phyloP scores from a whole-genome alignment of 2,888 invertebrate genomes.

The Rosalia funebris region DNA sequence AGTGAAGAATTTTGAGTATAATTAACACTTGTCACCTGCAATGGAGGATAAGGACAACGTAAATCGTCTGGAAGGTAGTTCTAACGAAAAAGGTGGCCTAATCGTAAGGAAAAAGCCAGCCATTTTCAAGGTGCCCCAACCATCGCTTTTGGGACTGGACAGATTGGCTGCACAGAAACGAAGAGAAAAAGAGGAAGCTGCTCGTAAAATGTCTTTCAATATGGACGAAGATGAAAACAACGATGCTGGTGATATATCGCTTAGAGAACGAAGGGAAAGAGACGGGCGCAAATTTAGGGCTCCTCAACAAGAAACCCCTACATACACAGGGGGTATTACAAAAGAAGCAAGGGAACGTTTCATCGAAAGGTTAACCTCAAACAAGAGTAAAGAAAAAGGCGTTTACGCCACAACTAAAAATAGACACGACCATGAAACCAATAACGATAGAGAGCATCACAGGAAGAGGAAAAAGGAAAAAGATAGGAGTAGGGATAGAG shows the following conservation, averaged over 20 bases:
- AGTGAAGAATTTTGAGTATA: too few species aligned
- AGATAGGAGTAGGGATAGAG: constrained; percentile 57
- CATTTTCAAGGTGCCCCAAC: constrained; percentile 80
- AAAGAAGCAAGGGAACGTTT: constrained; percentile 79
- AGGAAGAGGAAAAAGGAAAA: constrained; percentile 55
- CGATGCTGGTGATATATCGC: constrained; percentile 55
- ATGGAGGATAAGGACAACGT: constrained; percentile 66
- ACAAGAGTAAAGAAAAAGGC: constrained; percentile 74
- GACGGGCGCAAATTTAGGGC: constrained; percentile 77
- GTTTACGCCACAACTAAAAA: constrained; percentile 77
- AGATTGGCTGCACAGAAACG: constrained; percentile 83
- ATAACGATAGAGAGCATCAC: constrained; percentile 53
- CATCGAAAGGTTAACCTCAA: constrained; percentile 69
- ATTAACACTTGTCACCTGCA: too few species aligned
- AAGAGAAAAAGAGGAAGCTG: constrained; percentile 69
- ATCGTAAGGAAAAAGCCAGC: constrained; percentile 74
- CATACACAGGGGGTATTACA: constrained; percentile 92
- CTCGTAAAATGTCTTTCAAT: constrained; percentile 73
- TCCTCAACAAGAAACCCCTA: constrained; percentile 89
- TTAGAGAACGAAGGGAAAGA: constrained; percentile 52
- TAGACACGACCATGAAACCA: constrained; percentile 18
- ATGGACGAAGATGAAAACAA: constrained; percentile 66
- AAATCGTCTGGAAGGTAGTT: constrained; percentile 78
- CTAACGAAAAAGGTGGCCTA: constrained; percentile 74
- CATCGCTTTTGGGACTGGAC: constrained; percentile 85